Evolutionary conservation across 2,113 vertebrate genomes (phyloP).

Genomic region (Hippolais icterina): DNA sequence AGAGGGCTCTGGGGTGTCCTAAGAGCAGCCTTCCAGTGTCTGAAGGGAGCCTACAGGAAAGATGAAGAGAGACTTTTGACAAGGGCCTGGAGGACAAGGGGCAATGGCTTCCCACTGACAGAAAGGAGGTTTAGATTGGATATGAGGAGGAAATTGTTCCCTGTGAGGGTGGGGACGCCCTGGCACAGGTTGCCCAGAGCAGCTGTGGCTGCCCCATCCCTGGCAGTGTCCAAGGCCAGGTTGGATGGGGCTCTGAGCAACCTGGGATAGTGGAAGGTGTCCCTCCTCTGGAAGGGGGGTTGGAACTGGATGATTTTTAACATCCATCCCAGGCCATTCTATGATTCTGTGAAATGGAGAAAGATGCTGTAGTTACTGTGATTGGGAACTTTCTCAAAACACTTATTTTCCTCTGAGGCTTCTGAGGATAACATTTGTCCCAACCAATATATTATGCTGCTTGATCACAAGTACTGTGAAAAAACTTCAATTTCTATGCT

Average conservation of each 20-base stretch:
- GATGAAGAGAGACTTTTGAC: background rate
- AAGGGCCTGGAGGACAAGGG: background rate
- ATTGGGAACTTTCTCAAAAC: background rate
- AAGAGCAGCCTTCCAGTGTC: background rate
- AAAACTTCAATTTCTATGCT: background rate
- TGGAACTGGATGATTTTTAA: background rate
- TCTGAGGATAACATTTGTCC: background rate
- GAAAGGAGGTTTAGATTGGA: rapidly evolving
- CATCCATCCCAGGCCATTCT: background rate
- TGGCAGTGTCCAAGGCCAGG: rapidly evolving
- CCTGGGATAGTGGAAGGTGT: background rate
- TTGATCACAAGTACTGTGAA: background rate
- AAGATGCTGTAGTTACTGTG: background rate
- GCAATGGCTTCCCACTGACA: background rate
- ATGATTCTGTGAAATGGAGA: background rate
- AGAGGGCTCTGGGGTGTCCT: background rate
- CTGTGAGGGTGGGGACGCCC: background rate
- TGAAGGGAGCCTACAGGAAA: background rate
- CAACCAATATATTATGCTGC: background rate
- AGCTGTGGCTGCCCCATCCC: background rate
- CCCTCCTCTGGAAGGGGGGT: background rate
- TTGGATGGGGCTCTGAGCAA: background rate
- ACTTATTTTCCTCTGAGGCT: background rate
- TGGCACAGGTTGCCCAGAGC: background rate
- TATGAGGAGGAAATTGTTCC: background rate